Evolutionary conservation across 2,888 invertebrate genomes (phyloP).

Genomic region (Noctua fimbriata): DNA sequence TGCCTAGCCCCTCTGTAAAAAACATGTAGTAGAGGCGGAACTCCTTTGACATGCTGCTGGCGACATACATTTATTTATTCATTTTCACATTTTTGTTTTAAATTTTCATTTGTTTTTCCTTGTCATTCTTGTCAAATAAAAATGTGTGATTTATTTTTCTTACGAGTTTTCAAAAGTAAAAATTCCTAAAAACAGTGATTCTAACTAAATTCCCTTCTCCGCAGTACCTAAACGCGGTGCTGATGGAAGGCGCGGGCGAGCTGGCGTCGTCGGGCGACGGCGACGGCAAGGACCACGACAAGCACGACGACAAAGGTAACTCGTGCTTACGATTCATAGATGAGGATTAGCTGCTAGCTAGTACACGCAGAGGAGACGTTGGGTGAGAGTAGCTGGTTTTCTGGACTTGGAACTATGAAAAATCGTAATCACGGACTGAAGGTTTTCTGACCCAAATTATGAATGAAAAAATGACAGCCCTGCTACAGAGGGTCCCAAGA

Average conservation of each 20-base stretch:
- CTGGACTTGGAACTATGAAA: not conserved
- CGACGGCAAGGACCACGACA: slow-evolving; percentile 78
- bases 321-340: slow-evolving; percentile 32
- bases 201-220: not conserved
- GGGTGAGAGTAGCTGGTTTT: not conserved
- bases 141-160: not conserved
- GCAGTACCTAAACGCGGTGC: slow-evolving; percentile 80
- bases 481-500: not conserved
- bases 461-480: not conserved
- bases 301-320: slow-evolving; percentile 83
- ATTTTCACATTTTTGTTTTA: not conserved
- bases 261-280: slow-evolving; percentile 82
- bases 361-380: not conserved
- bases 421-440: not conserved
- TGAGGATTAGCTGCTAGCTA: slow-evolving; percentile 18
- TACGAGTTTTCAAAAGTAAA: not conserved
- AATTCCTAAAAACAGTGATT: not conserved
- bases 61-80: not conserved
- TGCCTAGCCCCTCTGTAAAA: not conserved
- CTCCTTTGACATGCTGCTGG: not conserved
- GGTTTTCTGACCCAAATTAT: not conserved
- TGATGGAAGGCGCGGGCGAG: slow-evolving; percentile 85
- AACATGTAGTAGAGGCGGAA: not conserved
- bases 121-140: not conserved
- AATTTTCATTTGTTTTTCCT: not conserved